Percentiles rank a stretch among this genome's conserved stretches.
These are phyloP conservation scores for Eupithecia subumbrata DNA, from an alignment of 2,888 invertebrate species.

Conservation along the genomic window DNA sequence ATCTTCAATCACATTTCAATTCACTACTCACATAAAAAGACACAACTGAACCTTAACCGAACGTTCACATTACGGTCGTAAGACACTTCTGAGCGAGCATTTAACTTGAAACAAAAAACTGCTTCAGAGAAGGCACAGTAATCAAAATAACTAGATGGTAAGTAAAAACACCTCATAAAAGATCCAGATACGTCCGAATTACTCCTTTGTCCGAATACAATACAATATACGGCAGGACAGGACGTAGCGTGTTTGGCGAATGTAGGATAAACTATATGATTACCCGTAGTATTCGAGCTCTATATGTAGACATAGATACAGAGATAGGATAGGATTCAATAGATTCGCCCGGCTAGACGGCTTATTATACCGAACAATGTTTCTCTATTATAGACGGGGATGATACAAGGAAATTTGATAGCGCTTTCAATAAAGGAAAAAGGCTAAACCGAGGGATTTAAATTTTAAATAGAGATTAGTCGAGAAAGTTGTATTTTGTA, in stretches of 20 bases:
- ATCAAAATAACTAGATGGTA: conserved; percentile 2
- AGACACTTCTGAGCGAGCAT: background rate
- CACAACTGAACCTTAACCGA: background rate
- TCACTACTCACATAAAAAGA: conserved; percentile 10
- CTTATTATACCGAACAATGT: conserved; percentile 24
- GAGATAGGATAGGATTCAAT: conserved; percentile 25
- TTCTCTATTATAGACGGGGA: conserved; percentile 7
- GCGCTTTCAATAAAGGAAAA: background rate
- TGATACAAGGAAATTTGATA: conserved; percentile 6
- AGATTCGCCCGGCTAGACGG: conserved; percentile 26
- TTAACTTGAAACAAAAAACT: background rate
- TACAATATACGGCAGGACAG: conserved; percentile 40
- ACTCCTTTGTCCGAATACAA: conserved; percentile 45
- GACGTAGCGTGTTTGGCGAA: conserved; percentile 36
- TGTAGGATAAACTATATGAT: conserved; percentile 30
- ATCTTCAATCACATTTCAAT: conserved; percentile 54
- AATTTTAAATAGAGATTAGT: background rate
- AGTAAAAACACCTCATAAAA: conserved; percentile 18
- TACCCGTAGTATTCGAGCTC: conserved; percentile 16
- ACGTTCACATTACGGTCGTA: background rate
- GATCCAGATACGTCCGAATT: conserved; percentile 40
- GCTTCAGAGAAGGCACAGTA: background rate
- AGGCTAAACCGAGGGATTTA: background rate
- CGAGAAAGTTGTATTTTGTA: background rate
- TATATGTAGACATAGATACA: conserved; percentile 8